These are phyloP conservation scores for Brachionus manjavacas DNA, from an alignment of 1,140 invertebrate species.

Conservation along the genomic window DNA sequence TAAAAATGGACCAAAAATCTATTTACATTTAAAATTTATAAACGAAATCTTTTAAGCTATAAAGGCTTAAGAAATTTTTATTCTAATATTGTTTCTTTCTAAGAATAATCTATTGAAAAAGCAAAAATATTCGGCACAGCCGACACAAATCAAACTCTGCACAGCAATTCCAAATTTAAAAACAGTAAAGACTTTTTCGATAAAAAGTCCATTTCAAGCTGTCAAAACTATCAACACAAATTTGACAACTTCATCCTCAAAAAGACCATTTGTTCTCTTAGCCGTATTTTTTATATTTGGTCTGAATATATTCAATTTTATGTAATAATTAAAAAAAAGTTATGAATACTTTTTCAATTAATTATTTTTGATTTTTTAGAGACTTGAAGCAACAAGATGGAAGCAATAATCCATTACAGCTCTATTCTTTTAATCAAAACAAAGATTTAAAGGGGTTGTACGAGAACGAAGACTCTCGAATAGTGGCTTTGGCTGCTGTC, in stretches of 20 bases:
- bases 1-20: no score
- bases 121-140: neutral
- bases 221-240: constrained; percentile 2
- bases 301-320: constrained; percentile 28
- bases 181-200: constrained; percentile 9
- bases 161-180: neutral
- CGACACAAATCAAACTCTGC: neutral
- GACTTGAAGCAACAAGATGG: neutral
- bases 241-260: neutral
- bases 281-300: constrained; percentile 17
- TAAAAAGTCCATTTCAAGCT: neutral
- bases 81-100: neutral
- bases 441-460: neutral
- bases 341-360: neutral
- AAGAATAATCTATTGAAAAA: neutral
- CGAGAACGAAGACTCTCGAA: neutral
- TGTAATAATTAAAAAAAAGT: neutral
- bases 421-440: neutral
- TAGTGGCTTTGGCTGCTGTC: neutral
- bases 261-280: constrained; percentile 18
- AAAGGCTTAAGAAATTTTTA: no score
- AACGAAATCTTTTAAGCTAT: neutral
- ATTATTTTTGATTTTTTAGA: neutral
- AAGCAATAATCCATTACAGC: neutral
- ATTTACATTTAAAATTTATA: no score